Evolutionary conservation across 2,888 invertebrate genomes (phyloP).

Genomic region (Microplitis deprimator): DNA sequence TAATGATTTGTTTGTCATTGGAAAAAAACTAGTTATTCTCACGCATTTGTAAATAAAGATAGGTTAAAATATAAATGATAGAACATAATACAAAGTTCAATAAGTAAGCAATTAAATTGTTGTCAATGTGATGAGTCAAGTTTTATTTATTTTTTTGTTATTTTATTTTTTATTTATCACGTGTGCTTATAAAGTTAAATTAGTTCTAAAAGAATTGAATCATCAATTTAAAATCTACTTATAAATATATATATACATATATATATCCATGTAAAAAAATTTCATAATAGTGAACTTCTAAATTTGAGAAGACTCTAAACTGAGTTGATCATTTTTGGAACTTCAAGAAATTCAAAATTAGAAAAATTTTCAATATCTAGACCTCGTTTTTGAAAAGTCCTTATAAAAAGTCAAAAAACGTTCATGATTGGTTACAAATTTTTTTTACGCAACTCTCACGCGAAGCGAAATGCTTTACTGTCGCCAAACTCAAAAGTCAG

Average conservation of each 20-base stretch:
- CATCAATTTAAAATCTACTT: slow-evolving; percentile 52
- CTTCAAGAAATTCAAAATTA: too few species aligned
- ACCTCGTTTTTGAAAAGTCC: too few species aligned
- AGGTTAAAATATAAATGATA: slow-evolving; percentile 1
- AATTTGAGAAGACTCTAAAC: too few species aligned
- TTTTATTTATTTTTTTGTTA: slow-evolving; percentile 1
- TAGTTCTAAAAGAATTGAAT: slow-evolving; percentile 60
- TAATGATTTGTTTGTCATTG: slow-evolving; percentile 18
- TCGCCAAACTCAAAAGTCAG: too few species aligned
- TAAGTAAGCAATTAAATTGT: slow-evolving; percentile 10
- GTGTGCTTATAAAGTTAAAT: slow-evolving; percentile 60
- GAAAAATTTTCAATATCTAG: too few species aligned
- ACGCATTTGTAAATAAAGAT: slow-evolving; percentile 19
- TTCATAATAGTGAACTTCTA: too few species aligned
- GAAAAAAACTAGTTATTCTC: slow-evolving; percentile 21
- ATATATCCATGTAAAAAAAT: neutral
- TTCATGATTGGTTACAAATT: too few species aligned
- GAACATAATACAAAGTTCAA: slow-evolving; percentile 22
- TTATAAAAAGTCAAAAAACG: too few species aligned
- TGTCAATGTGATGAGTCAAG: neutral
- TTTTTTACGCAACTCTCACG: too few species aligned
- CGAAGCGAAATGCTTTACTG: too few species aligned
- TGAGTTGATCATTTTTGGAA: too few species aligned
- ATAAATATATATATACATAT: slow-evolving; percentile 50
- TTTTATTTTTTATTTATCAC: neutral